These are phyloP conservation scores for Chiridota heheva DNA, from an alignment of 35 echinoderm and acorn worm species.

Conservation along the genomic window DNA sequence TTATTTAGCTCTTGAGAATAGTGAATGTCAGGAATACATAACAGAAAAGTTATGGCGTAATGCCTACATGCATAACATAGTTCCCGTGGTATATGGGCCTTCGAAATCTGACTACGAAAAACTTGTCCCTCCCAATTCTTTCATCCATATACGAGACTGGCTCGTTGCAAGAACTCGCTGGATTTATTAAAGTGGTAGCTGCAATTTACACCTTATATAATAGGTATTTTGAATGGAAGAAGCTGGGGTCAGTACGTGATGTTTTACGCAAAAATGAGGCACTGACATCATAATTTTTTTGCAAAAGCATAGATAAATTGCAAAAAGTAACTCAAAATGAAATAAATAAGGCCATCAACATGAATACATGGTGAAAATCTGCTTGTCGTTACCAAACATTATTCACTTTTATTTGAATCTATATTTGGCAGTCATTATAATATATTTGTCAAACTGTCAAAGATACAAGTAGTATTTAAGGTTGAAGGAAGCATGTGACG, in stretches of 20 bases:
- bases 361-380: no score
- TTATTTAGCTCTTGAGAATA: conserved; percentile 42
- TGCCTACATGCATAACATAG: conserved; percentile 19
- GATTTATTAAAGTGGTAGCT: conserved; percentile 28
- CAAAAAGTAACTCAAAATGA: no score
- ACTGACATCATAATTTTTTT: no score
- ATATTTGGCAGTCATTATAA: no score
- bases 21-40: conserved; percentile 36
- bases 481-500: no score
- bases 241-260: background rate
- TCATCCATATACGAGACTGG: conserved; percentile 47
- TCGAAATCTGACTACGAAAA: conserved; percentile 24
- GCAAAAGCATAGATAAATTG: no score
- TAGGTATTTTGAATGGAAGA: conserved; percentile 46
- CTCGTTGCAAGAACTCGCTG: background rate
- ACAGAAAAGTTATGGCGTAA: conserved; percentile 44
- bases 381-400: no score
- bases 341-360: no score
- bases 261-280: no score
- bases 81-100: conserved; percentile 49
- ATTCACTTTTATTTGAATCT: no score
- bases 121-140: conserved; percentile 34
- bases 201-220: conserved; percentile 35
- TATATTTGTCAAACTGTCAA: no score
- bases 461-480: no score